These are phyloP conservation scores for Styela clava DNA, from an alignment of 23 tunicate genomes.

Conservation along the genomic window DNA sequence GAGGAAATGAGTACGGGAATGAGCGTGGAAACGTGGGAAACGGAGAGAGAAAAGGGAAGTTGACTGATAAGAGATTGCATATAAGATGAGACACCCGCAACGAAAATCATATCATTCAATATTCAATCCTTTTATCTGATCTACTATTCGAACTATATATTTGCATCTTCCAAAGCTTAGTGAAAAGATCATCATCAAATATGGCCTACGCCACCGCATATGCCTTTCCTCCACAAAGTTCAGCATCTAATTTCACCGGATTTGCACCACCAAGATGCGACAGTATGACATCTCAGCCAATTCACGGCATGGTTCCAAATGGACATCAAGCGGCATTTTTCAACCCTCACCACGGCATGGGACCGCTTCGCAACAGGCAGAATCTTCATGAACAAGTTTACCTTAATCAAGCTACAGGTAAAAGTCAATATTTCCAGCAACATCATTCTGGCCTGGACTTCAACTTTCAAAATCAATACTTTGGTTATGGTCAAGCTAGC, in stretches of 20 bases:
- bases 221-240: not conserved
- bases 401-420: not conserved
- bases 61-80: not conserved
- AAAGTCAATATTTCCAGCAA: not conserved
- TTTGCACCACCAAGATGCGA: not conserved
- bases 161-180: too few relatives aligned
- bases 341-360: not conserved
- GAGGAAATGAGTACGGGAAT: not conserved
- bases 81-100: not conserved
- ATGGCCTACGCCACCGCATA: conserved; percentile 2
- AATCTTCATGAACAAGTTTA: not conserved
- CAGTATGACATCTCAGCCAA: not conserved
- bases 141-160: too few relatives aligned
- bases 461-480: not conserved
- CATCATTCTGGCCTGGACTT: not conserved
- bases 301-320: not conserved
- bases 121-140: not conserved
- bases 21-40: conserved; percentile 14
- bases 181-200: not conserved
- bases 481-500: conserved; percentile 2
- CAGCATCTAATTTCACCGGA: conserved; percentile 5
- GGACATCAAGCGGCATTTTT: not conserved
- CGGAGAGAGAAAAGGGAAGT: not conserved
- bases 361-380: not conserved
- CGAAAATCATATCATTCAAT: conserved; percentile 7